Evolutionary conservation across 1,140 invertebrate genomes (phyloP).

Genomic region (Lordiphosa clarofinis): DNA sequence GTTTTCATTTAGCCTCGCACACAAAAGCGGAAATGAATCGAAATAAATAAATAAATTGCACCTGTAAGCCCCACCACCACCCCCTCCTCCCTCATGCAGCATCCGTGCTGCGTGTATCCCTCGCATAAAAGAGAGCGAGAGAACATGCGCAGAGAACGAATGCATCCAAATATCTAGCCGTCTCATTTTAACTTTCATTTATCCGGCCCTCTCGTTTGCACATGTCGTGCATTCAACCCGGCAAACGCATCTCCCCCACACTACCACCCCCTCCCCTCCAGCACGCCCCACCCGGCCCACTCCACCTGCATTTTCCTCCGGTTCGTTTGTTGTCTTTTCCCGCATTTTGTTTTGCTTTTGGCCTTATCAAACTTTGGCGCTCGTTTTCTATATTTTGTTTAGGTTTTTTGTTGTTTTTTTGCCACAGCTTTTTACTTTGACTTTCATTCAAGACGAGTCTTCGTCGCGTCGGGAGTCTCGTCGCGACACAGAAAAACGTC

Average conservation of each 20-base stretch:
- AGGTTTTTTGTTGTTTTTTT: slow-evolving; percentile 73
- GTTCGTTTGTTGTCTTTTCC: slow-evolving; percentile 1
- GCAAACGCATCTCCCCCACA: slow-evolving; percentile 41
- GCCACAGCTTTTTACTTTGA: slow-evolving; percentile 76
- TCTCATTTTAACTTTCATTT: slow-evolving; percentile 19
- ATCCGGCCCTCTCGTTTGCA: slow-evolving; percentile 18
- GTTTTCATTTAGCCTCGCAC: slow-evolving; percentile 70
- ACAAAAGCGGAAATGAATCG: slow-evolving; percentile 78
- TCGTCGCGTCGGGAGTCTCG: slow-evolving; percentile 36
- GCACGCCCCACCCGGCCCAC: neutral
- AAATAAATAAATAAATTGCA: slow-evolving; percentile 79
- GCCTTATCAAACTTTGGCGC: slow-evolving; percentile 70
- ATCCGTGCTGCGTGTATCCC: slow-evolving; percentile 27
- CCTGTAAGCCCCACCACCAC: slow-evolving; percentile 32
- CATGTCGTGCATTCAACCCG: slow-evolving; percentile 69
- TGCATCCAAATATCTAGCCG: slow-evolving; percentile 29
- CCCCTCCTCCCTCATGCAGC: slow-evolving; percentile 25
- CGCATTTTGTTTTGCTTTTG: slow-evolving; percentile 46
- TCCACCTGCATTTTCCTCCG: slow-evolving; percentile 1
- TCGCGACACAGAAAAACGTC: slow-evolving; percentile 63
- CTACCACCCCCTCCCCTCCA: neutral
- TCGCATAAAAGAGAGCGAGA: slow-evolving; percentile 6
- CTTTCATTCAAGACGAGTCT: slow-evolving; percentile 78
- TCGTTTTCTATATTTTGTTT: slow-evolving; percentile 75
- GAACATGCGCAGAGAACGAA: slow-evolving; percentile 26